Base-by-base conservation (phyloP, 1,140 invertebrate species). In the Lepidotrigona ventralis region DNA sequence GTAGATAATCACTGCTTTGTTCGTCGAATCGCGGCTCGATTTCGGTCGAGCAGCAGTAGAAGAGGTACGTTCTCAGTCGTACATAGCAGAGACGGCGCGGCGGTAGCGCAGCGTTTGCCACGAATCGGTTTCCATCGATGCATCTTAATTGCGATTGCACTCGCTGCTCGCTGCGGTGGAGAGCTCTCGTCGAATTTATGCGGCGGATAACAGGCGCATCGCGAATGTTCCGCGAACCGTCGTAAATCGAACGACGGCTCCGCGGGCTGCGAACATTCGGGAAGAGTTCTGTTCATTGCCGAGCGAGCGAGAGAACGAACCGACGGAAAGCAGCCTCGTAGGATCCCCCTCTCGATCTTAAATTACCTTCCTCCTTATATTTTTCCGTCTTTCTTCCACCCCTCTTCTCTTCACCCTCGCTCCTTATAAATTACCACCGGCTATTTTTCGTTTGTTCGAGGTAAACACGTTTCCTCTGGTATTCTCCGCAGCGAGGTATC, bases 111-210 rank as follows among this genome's bases (percentile, higher is more conserved):
- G 5, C 85, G 76, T 51, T 72, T 26, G 64, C n/a, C 39, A 77
- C 54, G 26, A 81, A 68, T 79, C 66, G 71, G 17, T 85, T 84
- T 33, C 26, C 66, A 73, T 73, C 76, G 76, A 51, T 77, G 83
- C 60, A 46, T 58, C 72, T 87, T 85, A 88, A 87, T 87, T 85
- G 75, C 71, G 56, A 85, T 87, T 82, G 74, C 79, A 64, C 64
- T 73, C 60, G 23, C n/a, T 53, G 26, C 23, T 19, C 46, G 39
- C 6, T 8, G 39, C 39, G 29, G 17, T 51, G 14, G 80, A 77
- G 66, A 76, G 39, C 70, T 26, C 63, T 72, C 56, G 73, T 84
- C 66, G 63, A 77, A 70, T 66, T 79, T 33, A 64, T 64, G 63
- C 63, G 29, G 21, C 15, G 58, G 29, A 79, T 81, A 87, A 87